Conservation (phyloP, 1,140 invertebrate species). For the Magallana ariakensis region DNA sequence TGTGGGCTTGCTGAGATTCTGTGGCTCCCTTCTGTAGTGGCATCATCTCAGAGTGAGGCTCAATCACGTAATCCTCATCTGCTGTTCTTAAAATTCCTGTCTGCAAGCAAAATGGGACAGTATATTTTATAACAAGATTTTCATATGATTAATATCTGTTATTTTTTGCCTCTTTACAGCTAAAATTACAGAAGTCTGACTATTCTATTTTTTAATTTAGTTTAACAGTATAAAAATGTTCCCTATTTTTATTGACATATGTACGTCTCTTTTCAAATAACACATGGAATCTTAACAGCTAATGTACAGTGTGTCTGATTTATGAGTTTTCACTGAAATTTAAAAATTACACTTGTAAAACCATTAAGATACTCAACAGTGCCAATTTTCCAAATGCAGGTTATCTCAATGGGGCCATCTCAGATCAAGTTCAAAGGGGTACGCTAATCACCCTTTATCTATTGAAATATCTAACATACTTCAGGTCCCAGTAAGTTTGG, state of each 20-base stretch:
- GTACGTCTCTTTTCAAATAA: background rate
- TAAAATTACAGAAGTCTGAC: too few relatives aligned
- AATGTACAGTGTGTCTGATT: constrained; percentile 4
- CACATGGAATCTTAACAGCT: constrained; percentile 14
- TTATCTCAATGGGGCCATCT: constrained; percentile 35
- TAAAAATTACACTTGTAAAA: constrained; percentile 19
- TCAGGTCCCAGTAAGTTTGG: constrained; percentile 13
- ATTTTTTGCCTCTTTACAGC: too few relatives aligned
- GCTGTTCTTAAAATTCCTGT: constrained; percentile 59
- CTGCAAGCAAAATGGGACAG: constrained; percentile 48
- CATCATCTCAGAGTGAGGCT: constrained; percentile 55
- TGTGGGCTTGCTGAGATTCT: constrained; percentile 52
- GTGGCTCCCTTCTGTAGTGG: background rate
- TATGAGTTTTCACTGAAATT: constrained; percentile 37
- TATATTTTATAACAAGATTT: too few relatives aligned
- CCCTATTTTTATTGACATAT: background rate
- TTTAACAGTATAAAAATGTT: background rate
- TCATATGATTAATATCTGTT: background rate
- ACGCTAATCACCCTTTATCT: constrained; percentile 29
- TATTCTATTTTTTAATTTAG: too few relatives aligned
- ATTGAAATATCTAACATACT: constrained; percentile 34
- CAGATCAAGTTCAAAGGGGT: constrained; percentile 18
- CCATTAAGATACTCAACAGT: constrained; percentile 24
- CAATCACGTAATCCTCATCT: constrained; percentile 65
- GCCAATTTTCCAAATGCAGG: constrained; percentile 13